Base-by-base conservation (phyloP, 2,888 invertebrate genomes). In the Alloscopus bannaensis region DNA sequence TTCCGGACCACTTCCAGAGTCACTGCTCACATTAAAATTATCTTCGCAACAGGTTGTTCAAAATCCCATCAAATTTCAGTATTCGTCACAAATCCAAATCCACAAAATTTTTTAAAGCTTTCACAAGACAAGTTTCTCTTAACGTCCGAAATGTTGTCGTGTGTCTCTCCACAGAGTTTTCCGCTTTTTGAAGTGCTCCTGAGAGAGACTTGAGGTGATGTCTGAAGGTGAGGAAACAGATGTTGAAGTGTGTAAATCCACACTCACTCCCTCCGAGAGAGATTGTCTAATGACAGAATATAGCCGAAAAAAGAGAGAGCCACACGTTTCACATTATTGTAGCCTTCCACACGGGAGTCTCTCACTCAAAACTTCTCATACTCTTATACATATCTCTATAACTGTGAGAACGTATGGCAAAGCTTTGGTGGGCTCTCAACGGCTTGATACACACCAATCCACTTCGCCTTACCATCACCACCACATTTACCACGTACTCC, bases 191-290 rank as follows among this genome's bases (percentile, higher is more conserved):
- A 29, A 42, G 71, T 65, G 75, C 66, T 75, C 75, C 45, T 66
- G 59, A 50, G 59, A 75, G 66, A 75, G 73, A 73, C 73, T 73
- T 73, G 64, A 71, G 55, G 45, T 73, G 64, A 40, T 73, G 73
- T 73, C 73, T 73, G 73, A 76, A 76, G 76, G 76, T 69, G 68
- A 76, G 52, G 76, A 76, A 76, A 76, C 76, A 76, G 76, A 76
- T 76, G 76, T 76, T 76, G 76, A 76, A 76, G 76, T 76, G 76
- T 76, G 76, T 76, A 76, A 69, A 76, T 76, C 76, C 76, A 69
- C 76, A 76, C 75, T 75, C 76, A 76, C 76, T 76, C 76, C 55
- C 69, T 75, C 69, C 76, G 47, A 47, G 68, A 68, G 66, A 75
- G 66, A 68, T 57, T 75, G 66, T 62, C 76, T 68, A 76, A 76